Evolutionary conservation across 2,888 invertebrate genomes (phyloP), one percentile per base, ranked within the genome.

Genomic region (Periphyllus acericola): DNA sequence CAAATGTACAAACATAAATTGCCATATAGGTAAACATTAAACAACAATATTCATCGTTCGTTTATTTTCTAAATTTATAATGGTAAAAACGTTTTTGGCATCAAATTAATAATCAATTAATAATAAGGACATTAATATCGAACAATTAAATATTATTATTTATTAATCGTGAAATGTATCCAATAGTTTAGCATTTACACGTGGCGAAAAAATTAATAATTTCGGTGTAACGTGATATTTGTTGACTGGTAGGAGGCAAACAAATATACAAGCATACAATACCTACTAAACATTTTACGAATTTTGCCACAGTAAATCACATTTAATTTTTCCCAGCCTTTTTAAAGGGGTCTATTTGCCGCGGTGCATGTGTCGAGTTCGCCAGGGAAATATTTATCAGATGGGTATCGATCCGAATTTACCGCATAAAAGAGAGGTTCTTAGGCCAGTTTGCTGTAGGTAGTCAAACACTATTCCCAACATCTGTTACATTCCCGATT

Each of bases 371-470:
- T 60, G 60, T 36, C 74, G 60, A 83, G 75, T 83, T 66, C 14
- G 1, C 74, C 82, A 60, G 29, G 60, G 29, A 84, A 76, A 84
- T 84, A 84, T 84, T 84, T 84, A 84, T 84, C 83, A 84, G 75
- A 84, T 76, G 60, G 66, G 21, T 76, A 84, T 84, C 75, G 75
- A 84, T 84, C 66, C 66, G 40, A 84, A 60, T 83, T 75, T 46
- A 75, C 83, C 46, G 29, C 75, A 84, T 75, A 75, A 84, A 75
- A 84, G 40, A 75, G 60, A 32, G 66, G 83, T 75, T 84, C 76
- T 84, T 84, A 84, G 83, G 66, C 72, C 36, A 83, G 55, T 83
- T 74, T 52, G 25, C 74, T n/a, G 11, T 83, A 83, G 72, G 29
- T 83, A 83, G 83, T 83, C 34, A 34, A 75, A 83, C 29, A 75